A percentile compares a stretch with the other conserved stretches of the same genome.
phyloP scores from a whole-genome alignment of 2,113 vertebrate species.

The Lasiurus borealis region DNA sequence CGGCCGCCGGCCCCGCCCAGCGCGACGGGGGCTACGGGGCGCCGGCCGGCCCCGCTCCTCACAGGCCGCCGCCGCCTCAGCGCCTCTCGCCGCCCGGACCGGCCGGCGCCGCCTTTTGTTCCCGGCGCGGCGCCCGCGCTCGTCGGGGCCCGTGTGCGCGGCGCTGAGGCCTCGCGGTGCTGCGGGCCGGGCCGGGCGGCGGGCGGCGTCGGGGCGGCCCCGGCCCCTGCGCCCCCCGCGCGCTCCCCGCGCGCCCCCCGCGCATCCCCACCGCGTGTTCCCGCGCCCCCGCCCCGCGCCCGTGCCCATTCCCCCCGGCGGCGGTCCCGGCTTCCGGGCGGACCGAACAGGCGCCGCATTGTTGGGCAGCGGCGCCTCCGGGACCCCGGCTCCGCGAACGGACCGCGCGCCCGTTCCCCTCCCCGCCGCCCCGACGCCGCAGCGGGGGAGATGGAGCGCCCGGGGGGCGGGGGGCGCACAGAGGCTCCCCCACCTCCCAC shows the following conservation, averaged over 20 bases:
- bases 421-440: no score
- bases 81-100: neutral
- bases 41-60: neutral
- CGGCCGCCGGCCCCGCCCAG: neutral
- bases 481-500: no score
- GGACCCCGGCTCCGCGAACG: neutral
- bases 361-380: constrained; percentile 11
- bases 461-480: neutral
- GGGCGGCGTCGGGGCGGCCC: neutral
- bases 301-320: neutral
- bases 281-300: neutral
- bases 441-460: neutral
- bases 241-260: neutral
- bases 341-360: neutral
- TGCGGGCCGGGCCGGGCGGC: neutral
- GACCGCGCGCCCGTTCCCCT: neutral
- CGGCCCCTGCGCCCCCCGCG: neutral
- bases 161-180: neutral
- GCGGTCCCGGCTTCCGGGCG: neutral
- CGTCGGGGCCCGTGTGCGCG: neutral
- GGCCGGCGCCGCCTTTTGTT: constrained; percentile 45
- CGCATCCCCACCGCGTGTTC: neutral
- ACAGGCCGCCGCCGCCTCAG: neutral
- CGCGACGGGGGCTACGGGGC: neutral
- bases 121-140: neutral